Base-by-base conservation (phyloP, 2,797 vertebrate species). In the Artibeus lituratus region DNA sequence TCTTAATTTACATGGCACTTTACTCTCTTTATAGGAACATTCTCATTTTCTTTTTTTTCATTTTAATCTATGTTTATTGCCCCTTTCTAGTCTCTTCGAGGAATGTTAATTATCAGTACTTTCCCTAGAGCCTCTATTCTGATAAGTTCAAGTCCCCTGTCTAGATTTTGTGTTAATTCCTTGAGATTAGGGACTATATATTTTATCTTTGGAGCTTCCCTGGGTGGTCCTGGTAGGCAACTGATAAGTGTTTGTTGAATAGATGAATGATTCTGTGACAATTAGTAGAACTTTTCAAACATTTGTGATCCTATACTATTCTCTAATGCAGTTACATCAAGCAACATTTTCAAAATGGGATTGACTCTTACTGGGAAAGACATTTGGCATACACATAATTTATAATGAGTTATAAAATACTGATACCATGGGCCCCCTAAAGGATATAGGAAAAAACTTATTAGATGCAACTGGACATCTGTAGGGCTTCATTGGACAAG, bases 311-410 rank as follows among this genome's bases (percentile, higher is more conserved):
- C 57, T 90, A 49, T 37, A 37, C 14, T 77, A 19, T 93, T 51
- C 39, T 55, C 32, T 39, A 55, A 62, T 59, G 26, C 18, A 84
- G 26, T 90, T 67, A 74, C 18, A 57, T 81, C 32, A 88, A 91
- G 65, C 22, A 62, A 5, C 37, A 39, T 62, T 49, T 51, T 96
- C 14, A 55, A 24, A 37, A 8, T 57, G 29, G 39, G 9, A 55
- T 57, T 67, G 49, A 69, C 18, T 65, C 14, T n/a, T 69, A 69
- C 24, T 49, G 42, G n/a, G 83, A 87, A 87, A 70, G 32, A 35
- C 10, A n/a, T 72, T 87, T 95, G 51, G 15, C n/a, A 94, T 14
- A 49, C 82, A 93, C 80, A 18, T 84, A 89, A 81, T 83, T 93
- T 37, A 47, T 59, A 78, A 62, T 53, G 49, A 86, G 3, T 88